A percentile compares a stretch with the other conserved stretches of the same genome.
Conservation (phyloP, 1,140 invertebrate genomes). For the Diuraphis noxia region DNA sequence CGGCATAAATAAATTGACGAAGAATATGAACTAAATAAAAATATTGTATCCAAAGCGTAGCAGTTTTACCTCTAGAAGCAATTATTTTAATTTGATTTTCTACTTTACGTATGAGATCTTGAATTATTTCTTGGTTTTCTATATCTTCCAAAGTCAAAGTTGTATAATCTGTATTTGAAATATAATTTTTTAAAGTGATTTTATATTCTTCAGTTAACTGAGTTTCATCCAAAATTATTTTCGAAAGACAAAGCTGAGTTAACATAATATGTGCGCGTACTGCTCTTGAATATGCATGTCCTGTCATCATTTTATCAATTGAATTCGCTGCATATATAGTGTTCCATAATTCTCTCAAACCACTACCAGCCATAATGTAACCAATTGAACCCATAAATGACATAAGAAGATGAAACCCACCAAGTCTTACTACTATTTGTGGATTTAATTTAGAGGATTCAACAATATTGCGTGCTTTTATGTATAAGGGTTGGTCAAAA, state of each 20-base stretch:
- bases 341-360: background rate
- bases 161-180: background rate
- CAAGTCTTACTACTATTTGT: constrained; percentile 15
- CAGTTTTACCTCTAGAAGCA: constrained; percentile 56
- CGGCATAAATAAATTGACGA: constrained; percentile 61
- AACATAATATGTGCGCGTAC: background rate
- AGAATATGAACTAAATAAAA: constrained; percentile 55
- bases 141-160: background rate
- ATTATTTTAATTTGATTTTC: constrained; percentile 8
- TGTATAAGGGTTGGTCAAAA: constrained; percentile 34
- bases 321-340: background rate
- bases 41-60: constrained; percentile 61
- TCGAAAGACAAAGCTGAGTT: background rate
- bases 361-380: constrained; percentile 19
- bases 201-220: background rate
- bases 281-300: background rate
- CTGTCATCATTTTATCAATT: constrained; percentile 24
- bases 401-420: constrained; percentile 48
- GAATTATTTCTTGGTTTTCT: background rate
- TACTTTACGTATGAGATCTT: no score
- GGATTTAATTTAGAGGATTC: background rate
- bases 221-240: background rate
- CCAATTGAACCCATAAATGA: constrained; percentile 30
- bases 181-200: background rate
- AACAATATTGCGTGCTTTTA: constrained; percentile 21